These are phyloP conservation scores for Nezara viridula DNA, from an alignment of 2,888 invertebrate species.

Conservation along the genomic window DNA sequence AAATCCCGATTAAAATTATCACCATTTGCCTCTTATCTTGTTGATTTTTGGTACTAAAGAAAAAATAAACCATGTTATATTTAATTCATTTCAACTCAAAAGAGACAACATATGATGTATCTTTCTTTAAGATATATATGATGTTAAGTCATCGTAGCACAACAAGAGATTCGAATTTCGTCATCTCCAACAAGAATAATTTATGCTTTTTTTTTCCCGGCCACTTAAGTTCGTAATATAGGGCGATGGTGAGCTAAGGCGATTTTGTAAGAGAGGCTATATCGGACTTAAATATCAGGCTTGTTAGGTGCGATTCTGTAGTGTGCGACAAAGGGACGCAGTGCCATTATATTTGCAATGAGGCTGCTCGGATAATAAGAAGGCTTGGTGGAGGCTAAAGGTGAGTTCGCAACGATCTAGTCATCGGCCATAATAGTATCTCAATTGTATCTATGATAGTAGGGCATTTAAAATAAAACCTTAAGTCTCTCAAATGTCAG, in stretches of 20 bases:
- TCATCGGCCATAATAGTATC: neutral
- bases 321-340: neutral
- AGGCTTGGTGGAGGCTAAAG: neutral
- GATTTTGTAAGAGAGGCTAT: neutral
- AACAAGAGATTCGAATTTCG: neutral
- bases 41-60: no score
- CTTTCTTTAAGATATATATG: neutral
- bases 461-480: no score
- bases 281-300: neutral
- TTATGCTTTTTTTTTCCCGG: neutral
- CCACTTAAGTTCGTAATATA: neutral
- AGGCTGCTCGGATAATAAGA: neutral
- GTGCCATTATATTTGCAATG: constrained; percentile 4
- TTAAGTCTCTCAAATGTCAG: no score
- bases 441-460: neutral
- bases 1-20: no score
- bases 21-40: no score
- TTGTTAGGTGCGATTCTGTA: neutral
- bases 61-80: no score
- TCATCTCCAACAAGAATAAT: neutral
- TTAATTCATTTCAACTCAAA: neutral
- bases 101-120: neutral
- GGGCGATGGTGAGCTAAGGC: neutral
- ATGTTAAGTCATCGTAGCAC: neutral
- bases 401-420: neutral